Evolutionary conservation across 2,888 invertebrate genomes (phyloP).

Genomic region (Julus scandinavius): DNA sequence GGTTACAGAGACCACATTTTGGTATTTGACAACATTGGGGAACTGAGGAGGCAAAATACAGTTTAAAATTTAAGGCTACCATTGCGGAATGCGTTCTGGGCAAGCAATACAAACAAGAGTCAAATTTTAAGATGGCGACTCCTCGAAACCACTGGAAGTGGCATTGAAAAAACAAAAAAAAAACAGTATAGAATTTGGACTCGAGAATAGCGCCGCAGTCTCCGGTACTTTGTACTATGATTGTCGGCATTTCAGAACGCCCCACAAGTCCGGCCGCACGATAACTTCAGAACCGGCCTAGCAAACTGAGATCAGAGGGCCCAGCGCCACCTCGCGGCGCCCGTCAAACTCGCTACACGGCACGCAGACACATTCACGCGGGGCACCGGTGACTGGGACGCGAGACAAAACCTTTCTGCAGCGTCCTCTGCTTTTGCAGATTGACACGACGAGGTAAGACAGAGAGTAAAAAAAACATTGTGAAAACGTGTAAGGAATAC

Average conservation of each 20-base stretch:
- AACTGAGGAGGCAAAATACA: not conserved
- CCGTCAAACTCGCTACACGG: not conserved
- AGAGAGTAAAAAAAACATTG: conserved; percentile 30
- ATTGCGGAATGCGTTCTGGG: not conserved
- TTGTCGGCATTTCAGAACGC: not conserved
- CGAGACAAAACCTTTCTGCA: not conserved
- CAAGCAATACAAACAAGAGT: not conserved
- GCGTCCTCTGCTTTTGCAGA: not conserved
- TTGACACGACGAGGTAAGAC: not conserved
- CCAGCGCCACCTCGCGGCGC: not conserved
- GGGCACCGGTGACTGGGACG: not conserved
- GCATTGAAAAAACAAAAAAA: not conserved
- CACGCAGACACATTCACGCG: not conserved
- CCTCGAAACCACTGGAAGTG: not conserved
- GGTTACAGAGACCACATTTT: not conserved
- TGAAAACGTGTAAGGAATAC: conserved; percentile 8
- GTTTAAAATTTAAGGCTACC: not conserved
- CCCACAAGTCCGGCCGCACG: not conserved
- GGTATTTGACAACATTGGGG: not conserved
- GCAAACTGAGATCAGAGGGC: not conserved
- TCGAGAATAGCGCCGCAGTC: not conserved
- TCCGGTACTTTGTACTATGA: conserved; percentile 20
- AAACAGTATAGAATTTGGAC: not conserved
- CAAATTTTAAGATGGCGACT: not conserved
- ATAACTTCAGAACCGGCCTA: not conserved